Conservation (phyloP, 2,888 invertebrate species). For the Cheilosia soror region DNA sequence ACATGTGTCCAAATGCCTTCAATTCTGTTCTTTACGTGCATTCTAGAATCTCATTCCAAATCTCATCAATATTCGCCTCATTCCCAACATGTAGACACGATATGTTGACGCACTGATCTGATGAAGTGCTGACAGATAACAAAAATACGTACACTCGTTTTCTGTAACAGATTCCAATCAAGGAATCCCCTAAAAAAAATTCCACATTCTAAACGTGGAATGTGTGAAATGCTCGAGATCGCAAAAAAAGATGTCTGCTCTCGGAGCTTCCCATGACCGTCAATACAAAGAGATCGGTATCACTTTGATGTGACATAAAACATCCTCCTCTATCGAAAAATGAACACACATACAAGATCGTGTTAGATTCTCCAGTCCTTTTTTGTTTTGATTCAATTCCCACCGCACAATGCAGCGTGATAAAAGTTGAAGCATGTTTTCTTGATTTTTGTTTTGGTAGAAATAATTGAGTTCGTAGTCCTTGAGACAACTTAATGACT, state of each 20-base stretch:
- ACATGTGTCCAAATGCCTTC: too few relatives aligned
- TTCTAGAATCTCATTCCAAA: too few relatives aligned
- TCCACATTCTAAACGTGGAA: conserved; percentile 44
- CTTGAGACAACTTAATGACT: conserved; percentile 72
- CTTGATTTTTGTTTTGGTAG: conserved; percentile 17
- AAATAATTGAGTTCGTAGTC: conserved; percentile 70
- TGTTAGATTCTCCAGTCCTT: conserved; percentile 63
- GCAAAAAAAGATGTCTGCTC: conserved; percentile 31
- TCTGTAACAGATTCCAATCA: conserved; percentile 26
- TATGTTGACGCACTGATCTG: conserved; percentile 44
- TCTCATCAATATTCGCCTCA: conserved; percentile 18
- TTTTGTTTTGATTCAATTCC: conserved; percentile 50
- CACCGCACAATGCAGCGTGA: conserved; percentile 52
- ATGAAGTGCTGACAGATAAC: conserved; percentile 1
- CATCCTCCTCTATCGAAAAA: conserved; percentile 32
- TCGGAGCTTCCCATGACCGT: conserved; percentile 62
- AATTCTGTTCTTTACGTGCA: too few relatives aligned
- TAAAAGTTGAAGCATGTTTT: conserved; percentile 51
- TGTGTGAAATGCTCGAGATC: conserved; percentile 42
- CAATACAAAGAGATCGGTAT: conserved; percentile 65
- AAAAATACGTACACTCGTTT: not conserved
- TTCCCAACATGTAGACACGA: not conserved
- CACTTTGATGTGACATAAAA: conserved; percentile 72
- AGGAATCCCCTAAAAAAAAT: conserved; percentile 29
- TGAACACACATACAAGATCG: conserved; percentile 38